A percentile compares a stretch with the other conserved stretches of the same genome.
Conservation (phyloP, 2,888 invertebrate genomes). For the Entomobrya proxima region DNA sequence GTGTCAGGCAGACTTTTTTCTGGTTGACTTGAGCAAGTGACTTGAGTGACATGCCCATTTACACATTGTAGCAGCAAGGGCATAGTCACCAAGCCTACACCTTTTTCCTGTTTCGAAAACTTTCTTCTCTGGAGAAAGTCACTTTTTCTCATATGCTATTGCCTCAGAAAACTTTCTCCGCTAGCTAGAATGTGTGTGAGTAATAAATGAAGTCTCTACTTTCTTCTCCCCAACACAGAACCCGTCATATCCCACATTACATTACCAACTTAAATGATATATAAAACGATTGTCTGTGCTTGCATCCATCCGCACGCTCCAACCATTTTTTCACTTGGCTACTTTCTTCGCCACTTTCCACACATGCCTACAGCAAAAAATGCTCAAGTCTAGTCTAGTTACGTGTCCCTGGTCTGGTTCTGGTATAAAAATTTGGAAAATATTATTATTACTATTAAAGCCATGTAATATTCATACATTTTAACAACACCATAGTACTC, state of each 20-base stretch:
- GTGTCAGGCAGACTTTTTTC: neutral
- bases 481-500: neutral
- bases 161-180: slow-evolving; percentile 14
- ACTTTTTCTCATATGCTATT: slow-evolving; percentile 20
- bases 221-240: neutral
- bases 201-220: slow-evolving; percentile 26
- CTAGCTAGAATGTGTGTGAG: neutral
- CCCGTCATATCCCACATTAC: neutral
- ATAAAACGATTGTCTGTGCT: slow-evolving; percentile 44
- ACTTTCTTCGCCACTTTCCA: neutral
- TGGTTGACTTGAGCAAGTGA: neutral
- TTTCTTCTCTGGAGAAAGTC: slow-evolving; percentile 33
- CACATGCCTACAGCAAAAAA: neutral
- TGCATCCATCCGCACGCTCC: neutral
- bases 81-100: neutral
- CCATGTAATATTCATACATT: neutral
- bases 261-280: slow-evolving; percentile 34
- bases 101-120: slow-evolving; percentile 18
- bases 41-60: slow-evolving; percentile 48
- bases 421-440: neutral
- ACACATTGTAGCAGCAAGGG: neutral
- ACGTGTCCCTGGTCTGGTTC: too few relatives aligned
- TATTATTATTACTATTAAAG: slow-evolving; percentile 15
- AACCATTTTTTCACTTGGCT: neutral
- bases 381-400: too few relatives aligned